A percentile compares a stretch with the other conserved stretches of the same genome.
Evolutionary conservation across 2,888 invertebrate species (phyloP).

Genomic region (Apoda limacodes): DNA sequence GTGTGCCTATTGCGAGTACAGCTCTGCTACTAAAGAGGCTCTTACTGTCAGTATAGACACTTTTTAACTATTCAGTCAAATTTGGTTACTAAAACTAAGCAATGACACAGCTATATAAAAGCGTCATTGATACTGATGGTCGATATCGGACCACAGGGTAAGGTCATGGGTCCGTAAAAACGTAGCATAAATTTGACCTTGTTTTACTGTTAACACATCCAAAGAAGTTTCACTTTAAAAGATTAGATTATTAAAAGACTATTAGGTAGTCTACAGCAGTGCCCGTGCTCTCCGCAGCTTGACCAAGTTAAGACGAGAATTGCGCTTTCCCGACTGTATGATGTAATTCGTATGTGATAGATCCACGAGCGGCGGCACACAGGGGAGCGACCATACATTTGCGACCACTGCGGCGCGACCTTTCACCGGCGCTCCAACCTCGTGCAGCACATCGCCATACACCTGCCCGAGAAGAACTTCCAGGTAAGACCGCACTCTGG

Average conservation of each 20-base stretch:
- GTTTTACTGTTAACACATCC: no score
- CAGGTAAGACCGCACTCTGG: constrained; percentile 31
- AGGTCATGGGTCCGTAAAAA: no score
- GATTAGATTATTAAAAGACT: no score
- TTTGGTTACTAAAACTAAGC: no score
- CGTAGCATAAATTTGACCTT: no score
- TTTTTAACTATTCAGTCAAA: no score
- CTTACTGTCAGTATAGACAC: constrained; percentile 26
- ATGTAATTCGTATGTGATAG: constrained; percentile 20
- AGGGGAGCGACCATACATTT: constrained; percentile 52
- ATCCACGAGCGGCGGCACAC: constrained; percentile 54
- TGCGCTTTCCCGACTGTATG: constrained; percentile 15
- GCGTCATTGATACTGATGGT: no score
- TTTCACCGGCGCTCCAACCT: constrained; percentile 52
- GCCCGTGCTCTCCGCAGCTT: constrained; percentile 5
- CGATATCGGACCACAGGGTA: no score
- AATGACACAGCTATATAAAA: no score
- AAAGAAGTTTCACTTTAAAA: no score
- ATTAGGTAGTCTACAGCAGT: constrained; percentile 7
- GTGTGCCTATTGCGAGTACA: constrained; percentile 56
- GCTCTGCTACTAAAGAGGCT: constrained; percentile 55
- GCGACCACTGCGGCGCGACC: constrained; percentile 54
- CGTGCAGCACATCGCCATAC: constrained; percentile 56
- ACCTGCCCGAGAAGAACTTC: constrained; percentile 53
- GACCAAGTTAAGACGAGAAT: constrained; percentile 18